Evolutionary conservation across 2,888 invertebrate species (phyloP).

Genomic region (Callinectes sapidus): DNA sequence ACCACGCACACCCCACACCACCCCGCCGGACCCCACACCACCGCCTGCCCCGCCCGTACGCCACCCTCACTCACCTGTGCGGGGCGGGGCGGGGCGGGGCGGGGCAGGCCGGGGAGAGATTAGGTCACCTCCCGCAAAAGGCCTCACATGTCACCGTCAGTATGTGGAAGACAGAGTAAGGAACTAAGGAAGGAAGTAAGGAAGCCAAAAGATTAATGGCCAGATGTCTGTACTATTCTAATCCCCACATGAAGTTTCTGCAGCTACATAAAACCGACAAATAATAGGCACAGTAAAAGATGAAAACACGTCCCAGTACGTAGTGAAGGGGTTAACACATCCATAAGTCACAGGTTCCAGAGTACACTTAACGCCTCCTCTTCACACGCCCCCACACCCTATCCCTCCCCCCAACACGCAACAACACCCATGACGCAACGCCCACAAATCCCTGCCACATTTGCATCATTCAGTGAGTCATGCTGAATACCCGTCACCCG

Average conservation of each 20-base stretch:
- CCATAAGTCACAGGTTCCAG: background rate
- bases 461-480: background rate
- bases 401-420: no score
- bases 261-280: no score
- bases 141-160: background rate
- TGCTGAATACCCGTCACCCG: background rate
- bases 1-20: background rate
- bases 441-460: background rate
- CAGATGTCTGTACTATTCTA: no score
- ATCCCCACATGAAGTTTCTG: no score
- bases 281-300: no score
- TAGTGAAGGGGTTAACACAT: background rate
- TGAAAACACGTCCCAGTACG: no score
- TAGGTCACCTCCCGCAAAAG: background rate
- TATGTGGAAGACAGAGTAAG: background rate
- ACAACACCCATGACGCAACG: background rate
- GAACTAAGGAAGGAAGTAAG: no score
- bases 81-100: background rate
- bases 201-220: no score
- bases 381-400: background rate
- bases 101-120: background rate
- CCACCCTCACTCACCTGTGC: background rate
- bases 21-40: background rate
- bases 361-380: background rate
- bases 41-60: background rate